Conservation (phyloP, 92 coral and sea anemone species). For the Actinostola sp. region DNA sequence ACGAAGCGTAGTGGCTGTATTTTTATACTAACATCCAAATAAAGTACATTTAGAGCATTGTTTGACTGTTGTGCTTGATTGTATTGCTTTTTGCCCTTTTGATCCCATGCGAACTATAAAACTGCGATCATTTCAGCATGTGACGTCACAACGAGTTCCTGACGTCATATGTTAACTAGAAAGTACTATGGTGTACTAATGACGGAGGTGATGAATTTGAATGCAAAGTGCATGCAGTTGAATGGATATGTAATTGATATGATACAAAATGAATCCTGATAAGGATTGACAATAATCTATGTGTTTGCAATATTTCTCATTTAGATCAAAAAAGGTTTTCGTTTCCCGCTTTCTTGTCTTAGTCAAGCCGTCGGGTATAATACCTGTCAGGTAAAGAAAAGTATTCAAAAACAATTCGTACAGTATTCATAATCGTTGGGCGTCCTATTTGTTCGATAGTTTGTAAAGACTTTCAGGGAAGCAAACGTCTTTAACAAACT, state of each 20-base stretch:
- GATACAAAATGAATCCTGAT: too few species aligned
- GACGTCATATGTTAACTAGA: constrained; percentile 2
- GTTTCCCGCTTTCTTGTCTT: background rate
- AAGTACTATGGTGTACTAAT: background rate
- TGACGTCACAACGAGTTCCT: constrained; percentile 3
- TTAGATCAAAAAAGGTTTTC: too few species aligned
- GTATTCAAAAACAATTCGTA: constrained; percentile 9
- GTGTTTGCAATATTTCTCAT: too few species aligned
- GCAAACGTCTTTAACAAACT: too few species aligned
- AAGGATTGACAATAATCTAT: too few species aligned
- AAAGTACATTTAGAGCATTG: background rate
- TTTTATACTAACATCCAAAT: constrained; percentile 4
- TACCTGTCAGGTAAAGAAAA: background rate
- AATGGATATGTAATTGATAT: too few species aligned
- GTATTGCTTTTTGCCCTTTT: background rate
- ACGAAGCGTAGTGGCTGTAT: background rate
- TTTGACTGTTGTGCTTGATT: background rate
- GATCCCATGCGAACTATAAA: too few species aligned
- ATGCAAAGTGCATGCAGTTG: too few species aligned
- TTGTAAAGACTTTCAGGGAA: background rate
- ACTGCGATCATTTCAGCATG: too few species aligned
- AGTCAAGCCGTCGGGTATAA: background rate
- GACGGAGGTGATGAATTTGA: too few species aligned
- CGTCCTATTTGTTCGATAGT: background rate
- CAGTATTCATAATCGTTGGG: constrained; percentile 15